Base-by-base conservation (phyloP, 2,797 vertebrate species). In the Setipinna tenuifilis region DNA sequence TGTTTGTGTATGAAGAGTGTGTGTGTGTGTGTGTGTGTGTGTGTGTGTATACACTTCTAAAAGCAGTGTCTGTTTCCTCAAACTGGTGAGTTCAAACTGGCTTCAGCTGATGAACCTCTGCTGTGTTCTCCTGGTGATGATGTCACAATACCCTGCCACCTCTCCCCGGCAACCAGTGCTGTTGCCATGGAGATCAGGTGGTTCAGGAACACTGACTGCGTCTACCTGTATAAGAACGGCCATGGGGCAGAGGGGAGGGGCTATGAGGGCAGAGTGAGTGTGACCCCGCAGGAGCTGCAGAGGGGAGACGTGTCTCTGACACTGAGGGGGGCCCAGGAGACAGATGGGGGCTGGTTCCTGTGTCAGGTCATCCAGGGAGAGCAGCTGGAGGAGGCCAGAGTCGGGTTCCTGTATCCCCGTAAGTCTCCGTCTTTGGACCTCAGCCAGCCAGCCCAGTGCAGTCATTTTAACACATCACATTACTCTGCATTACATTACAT, bases 171-270 rank as follows among this genome's bases (percentile, higher is more conserved):
- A 78, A 82, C 11, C 28, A 86, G 48, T 81, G 83, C 65, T 0
- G 61, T 68, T 59, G 62, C 62, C 84, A 71, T 88, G 86, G 82
- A 86, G 57, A 87, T 90, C 35, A 84, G 80, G 41, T 90, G 89
- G 89, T 87, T 82, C 78, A 83, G 75, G 7, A 58, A 71, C 25
- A 81, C 50, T 25, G 21, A 82, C 17, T 44, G 28, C 28, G 23
- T 87, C 54, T 84, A 81, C 61, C 50, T 84, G 50, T 54, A 82
- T 84, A 85, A 82, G 75, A 83, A 59, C 41, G 23, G 78, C 6
- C 35, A 57, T 44, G n/a, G 71, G 23, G 68, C 41, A 25, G 81
- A 85, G 10, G 85, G 87, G 1, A 50, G 19, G 6, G 84, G 68
- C 16, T 88, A 83, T 2, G n/a, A 71, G 59, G 80, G 82, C 58